A percentile compares a stretch with the other conserved stretches of the same genome.
These are phyloP conservation scores for Cossypha niveicapilla DNA, from an alignment of 2,797 vertebrate genomes.

Conservation along the genomic window DNA sequence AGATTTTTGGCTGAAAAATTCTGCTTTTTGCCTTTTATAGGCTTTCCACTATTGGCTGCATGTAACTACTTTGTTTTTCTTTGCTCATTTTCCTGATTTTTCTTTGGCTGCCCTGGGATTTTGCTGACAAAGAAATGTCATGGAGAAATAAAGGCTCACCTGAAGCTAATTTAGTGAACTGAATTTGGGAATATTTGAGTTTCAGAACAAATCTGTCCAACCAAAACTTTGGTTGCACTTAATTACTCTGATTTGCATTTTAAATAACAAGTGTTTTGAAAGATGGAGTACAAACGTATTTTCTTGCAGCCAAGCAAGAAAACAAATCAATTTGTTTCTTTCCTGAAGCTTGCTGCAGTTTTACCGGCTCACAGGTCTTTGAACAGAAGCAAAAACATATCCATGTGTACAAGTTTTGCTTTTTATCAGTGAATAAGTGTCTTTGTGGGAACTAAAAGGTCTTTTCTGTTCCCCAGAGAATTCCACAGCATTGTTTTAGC, in stretches of 20 bases:
- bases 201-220: not conserved
- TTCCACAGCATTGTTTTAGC: not conserved
- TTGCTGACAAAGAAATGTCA: not conserved
- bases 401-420: not conserved
- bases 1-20: not conserved
- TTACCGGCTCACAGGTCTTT: not conserved
- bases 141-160: not conserved
- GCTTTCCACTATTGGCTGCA: not conserved
- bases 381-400: not conserved
- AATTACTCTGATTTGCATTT: not conserved
- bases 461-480: not conserved
- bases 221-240: not conserved
- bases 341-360: not conserved
- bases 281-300: rapidly evolving
- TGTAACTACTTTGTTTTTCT: not conserved
- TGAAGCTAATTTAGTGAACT: not conserved
- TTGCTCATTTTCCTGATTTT: not conserved
- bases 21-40: not conserved
- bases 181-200: not conserved
- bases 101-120: not conserved
- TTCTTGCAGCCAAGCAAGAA: not conserved
- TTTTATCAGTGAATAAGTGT: not conserved
- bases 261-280: not conserved
- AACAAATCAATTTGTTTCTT: not conserved
- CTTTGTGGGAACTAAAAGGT: not conserved